Conservation (phyloP, 2,113 vertebrate genomes). For the Casuarius casuarius region DNA sequence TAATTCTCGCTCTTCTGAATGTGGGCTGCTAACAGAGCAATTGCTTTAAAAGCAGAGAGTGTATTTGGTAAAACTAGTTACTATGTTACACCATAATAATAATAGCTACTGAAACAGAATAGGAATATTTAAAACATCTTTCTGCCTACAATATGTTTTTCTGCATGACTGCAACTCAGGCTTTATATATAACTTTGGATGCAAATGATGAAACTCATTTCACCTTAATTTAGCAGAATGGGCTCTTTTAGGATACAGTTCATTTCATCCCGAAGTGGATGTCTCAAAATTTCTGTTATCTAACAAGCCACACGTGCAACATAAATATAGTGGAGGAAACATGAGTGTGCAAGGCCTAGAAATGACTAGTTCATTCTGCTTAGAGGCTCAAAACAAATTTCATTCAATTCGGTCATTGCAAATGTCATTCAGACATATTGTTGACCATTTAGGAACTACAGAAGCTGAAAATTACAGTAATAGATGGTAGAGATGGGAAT, state of each 20-base stretch:
- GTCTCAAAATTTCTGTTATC: slow-evolving; percentile 11
- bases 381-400: slow-evolving; percentile 10
- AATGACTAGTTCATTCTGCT: background rate
- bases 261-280: slow-evolving; percentile 18
- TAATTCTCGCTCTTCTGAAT: background rate
- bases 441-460: background rate
- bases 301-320: background rate
- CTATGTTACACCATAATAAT: background rate
- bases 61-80: background rate
- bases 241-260: slow-evolving; percentile 5
- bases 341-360: background rate
- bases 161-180: background rate
- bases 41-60: background rate
- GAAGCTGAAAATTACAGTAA: slow-evolving; percentile 26
- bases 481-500: background rate
- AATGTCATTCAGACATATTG: background rate
- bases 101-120: background rate
- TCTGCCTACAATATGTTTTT: background rate
- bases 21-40: background rate
- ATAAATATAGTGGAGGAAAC: background rate
- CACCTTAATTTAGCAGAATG: background rate
- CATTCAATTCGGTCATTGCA: background rate
- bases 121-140: background rate
- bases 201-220: slow-evolving; percentile 25
- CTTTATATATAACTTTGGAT: slow-evolving; percentile 16